Evolutionary conservation across 1,140 invertebrate genomes (phyloP).

Genomic region (Leguminivora glycinivorella): DNA sequence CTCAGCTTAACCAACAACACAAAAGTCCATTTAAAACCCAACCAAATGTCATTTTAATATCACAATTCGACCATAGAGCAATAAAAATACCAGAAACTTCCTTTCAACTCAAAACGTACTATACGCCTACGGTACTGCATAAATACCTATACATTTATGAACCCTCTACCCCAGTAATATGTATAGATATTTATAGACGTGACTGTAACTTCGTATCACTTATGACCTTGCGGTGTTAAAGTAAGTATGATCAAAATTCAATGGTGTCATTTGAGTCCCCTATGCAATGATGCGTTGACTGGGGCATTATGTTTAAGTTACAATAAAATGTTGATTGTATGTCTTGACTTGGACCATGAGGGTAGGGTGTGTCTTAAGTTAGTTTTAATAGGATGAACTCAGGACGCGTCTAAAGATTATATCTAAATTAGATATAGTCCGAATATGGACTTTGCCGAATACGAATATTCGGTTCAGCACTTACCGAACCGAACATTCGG

Average conservation of each 20-base stretch:
- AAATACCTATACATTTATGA: no score
- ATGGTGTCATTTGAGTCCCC: background rate
- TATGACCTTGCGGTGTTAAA: background rate
- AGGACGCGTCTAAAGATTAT: background rate
- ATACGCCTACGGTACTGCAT: no score
- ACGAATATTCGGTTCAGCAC: no score
- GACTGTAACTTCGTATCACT: background rate
- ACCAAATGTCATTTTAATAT: constrained; percentile 11
- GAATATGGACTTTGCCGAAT: no score
- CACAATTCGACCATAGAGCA: background rate
- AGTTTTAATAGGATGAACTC: background rate
- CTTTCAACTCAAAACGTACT: background rate
- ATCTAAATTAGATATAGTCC: no score
- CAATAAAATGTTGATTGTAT: background rate
- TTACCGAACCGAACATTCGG: no score
- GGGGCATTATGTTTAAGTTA: background rate
- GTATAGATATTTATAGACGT: no score
- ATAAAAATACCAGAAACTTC: background rate
- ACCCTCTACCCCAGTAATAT: no score
- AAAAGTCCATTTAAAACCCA: background rate
- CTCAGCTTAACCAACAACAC: background rate
- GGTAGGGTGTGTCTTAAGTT: background rate
- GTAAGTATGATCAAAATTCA: background rate
- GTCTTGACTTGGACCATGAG: background rate
- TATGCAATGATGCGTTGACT: background rate